These are phyloP conservation scores for Ceratotherium simum DNA, from an alignment of 2,113 vertebrate species.

Conservation along the genomic window DNA sequence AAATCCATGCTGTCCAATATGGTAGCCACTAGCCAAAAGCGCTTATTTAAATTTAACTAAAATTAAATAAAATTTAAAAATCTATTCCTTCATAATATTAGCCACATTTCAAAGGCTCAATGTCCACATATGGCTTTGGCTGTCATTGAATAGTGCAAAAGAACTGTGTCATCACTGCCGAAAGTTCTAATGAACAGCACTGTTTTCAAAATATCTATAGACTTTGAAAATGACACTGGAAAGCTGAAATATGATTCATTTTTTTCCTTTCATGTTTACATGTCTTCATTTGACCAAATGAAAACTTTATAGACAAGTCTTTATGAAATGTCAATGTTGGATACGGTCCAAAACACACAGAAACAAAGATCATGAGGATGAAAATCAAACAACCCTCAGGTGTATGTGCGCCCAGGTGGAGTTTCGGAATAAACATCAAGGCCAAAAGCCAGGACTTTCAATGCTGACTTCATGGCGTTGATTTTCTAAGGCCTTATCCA, in stretches of 20 bases:
- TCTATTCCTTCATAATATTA: background rate
- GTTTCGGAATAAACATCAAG: background rate
- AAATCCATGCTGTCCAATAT: background rate
- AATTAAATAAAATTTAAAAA: background rate
- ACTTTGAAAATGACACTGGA: background rate
- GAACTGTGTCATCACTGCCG: background rate
- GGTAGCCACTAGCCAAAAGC: background rate
- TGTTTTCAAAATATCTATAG: background rate
- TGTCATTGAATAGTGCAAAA: background rate
- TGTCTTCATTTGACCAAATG: background rate
- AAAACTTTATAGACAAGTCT: background rate
- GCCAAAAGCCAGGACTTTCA: background rate
- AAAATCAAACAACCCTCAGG: background rate
- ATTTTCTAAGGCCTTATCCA: background rate
- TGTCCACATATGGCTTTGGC: background rate
- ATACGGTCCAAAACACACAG: background rate
- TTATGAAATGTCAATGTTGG: background rate
- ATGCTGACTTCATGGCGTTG: background rate
- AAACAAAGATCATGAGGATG: background rate
- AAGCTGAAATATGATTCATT: background rate
- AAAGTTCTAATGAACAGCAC: background rate
- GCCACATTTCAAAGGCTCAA: background rate
- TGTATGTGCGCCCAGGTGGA: background rate
- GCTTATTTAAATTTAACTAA: background rate
- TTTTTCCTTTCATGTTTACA: background rate